Conservation (phyloP, 2,113 vertebrate genomes). For the Nerophis lumbriciformis region DNA sequence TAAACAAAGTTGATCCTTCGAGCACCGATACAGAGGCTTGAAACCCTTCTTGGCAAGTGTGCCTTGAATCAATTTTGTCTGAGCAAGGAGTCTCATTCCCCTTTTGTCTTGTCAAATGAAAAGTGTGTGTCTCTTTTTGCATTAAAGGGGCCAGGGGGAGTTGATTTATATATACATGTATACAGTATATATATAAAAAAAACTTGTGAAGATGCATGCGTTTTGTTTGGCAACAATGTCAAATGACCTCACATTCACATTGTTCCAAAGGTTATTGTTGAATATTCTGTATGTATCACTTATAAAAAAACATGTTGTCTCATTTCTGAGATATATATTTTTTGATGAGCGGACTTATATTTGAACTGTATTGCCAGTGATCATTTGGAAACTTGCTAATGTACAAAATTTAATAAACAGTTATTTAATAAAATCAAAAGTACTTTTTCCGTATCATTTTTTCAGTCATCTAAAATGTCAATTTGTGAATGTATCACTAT, state of each 20-base stretch:
- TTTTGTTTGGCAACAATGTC: background rate
- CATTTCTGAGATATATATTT: slow-evolving; percentile 8
- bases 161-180: background rate
- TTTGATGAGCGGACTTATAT: slow-evolving; percentile 4
- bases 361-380: slow-evolving; percentile 46
- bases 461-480: too few relatives aligned
- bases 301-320: background rate
- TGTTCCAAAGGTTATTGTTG: slow-evolving; percentile 19
- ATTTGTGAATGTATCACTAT: too few relatives aligned
- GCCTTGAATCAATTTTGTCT: slow-evolving; percentile 19
- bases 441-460: too few relatives aligned
- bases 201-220: background rate
- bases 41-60: slow-evolving; percentile 30
- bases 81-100: background rate
- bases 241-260: background rate
- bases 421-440: slow-evolving; percentile 42
- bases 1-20: slow-evolving; percentile 2
- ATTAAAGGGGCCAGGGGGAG: too few relatives aligned
- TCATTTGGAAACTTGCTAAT: slow-evolving; percentile 50
- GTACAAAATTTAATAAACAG: slow-evolving; percentile 60
- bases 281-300: slow-evolving; percentile 39
- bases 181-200: background rate
- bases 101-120: background rate
- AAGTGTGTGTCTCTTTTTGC: slow-evolving; percentile 3
- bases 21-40: slow-evolving; percentile 20